Conservation (phyloP, 2,113 vertebrate species). For the Chelonoidis abingdonii region DNA sequence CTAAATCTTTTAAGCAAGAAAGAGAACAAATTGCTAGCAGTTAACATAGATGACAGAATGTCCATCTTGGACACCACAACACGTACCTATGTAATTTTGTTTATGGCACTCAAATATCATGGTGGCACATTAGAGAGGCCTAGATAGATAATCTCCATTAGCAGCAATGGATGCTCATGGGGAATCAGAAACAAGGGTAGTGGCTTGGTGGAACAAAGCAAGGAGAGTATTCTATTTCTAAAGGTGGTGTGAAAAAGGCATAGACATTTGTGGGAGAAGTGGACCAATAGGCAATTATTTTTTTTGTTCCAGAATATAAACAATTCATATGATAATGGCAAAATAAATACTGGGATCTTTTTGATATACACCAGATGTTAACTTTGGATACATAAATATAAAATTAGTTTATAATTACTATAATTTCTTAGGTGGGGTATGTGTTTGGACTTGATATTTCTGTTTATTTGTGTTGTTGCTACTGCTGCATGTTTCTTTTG, state of each 20-base stretch:
- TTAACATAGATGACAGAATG: neutral
- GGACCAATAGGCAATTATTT: neutral
- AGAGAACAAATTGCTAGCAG: neutral
- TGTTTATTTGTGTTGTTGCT: neutral
- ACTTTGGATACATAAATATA: neutral
- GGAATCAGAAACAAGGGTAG: neutral
- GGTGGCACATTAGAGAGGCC: neutral
- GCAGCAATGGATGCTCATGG: neutral
- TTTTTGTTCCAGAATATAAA: neutral
- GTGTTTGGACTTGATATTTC: neutral
- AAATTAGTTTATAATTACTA: neutral
- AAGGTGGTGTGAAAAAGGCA: too few species aligned
- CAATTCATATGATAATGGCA: neutral
- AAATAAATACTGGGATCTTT: neutral
- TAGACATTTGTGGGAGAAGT: neutral
- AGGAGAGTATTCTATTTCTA: neutral
- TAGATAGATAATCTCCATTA: neutral
- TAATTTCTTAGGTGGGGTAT: neutral
- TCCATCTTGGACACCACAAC: neutral
- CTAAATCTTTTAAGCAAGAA: neutral
- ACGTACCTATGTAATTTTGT: fast-evolving
- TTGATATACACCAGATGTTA: neutral
- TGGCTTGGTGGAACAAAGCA: neutral
- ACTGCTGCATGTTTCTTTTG: neutral
- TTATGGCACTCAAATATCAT: neutral